phyloP scores from a whole-genome alignment of 2,797 vertebrate genomes.

The Takifugu ocellatus region DNA sequence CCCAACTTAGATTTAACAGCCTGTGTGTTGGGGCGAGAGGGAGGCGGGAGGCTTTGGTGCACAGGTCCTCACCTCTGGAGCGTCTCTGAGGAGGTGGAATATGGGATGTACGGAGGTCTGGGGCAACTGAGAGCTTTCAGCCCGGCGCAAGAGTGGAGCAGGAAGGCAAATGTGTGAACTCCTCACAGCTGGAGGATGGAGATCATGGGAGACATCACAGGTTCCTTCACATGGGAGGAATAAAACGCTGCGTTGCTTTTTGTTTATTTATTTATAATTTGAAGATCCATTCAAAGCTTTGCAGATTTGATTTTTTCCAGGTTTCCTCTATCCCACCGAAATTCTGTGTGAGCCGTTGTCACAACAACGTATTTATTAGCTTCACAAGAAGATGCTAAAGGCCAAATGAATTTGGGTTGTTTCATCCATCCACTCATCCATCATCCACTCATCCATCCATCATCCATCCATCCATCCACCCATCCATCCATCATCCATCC shows the following conservation, averaged over 20 bases:
- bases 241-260: background rate
- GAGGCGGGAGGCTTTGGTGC: conserved; percentile 8
- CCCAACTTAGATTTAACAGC: conserved; percentile 40
- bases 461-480: too few species aligned
- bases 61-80: conserved; percentile 10
- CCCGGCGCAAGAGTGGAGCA: background rate
- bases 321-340: too few species aligned
- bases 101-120: conserved; percentile 2
- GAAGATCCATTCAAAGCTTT: background rate
- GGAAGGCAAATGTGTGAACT: conserved; percentile 12
- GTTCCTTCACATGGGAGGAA: too few species aligned
- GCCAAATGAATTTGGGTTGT: too few species aligned
- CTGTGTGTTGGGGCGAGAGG: conserved; percentile 6
- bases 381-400: too few species aligned
- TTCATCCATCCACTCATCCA: too few species aligned
- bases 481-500: too few species aligned
- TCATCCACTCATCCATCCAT: too few species aligned
- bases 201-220: too few species aligned
- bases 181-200: background rate
- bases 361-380: too few species aligned
- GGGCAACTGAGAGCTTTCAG: conserved; percentile 3
- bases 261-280: background rate
- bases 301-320: background rate
- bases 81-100: conserved; percentile 26
- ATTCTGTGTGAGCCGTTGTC: too few species aligned